phyloP scores from a whole-genome alignment of 2,113 vertebrate genomes.

The Camelus bactrianus region DNA sequence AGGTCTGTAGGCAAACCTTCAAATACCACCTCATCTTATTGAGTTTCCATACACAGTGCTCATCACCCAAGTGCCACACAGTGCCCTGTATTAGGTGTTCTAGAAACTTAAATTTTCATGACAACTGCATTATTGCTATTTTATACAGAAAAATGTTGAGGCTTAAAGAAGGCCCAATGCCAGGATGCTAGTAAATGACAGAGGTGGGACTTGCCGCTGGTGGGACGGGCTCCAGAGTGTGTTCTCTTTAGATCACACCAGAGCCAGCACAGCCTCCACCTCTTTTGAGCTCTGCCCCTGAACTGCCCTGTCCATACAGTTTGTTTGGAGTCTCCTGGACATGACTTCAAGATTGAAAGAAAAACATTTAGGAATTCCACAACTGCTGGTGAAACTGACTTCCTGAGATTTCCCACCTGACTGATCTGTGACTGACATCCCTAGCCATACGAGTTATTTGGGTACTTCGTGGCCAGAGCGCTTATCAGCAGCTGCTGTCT shows the following conservation, averaged over 20 bases:
- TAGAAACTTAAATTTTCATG: not conserved
- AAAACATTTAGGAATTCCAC: conserved; percentile 37
- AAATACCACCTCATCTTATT: not conserved
- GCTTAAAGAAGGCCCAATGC: not conserved
- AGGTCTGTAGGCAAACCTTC: not conserved
- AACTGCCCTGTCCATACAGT: not conserved
- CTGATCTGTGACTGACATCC: conserved; percentile 71
- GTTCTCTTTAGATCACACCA: not conserved
- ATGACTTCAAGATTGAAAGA: conserved; percentile 11
- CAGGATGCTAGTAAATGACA: not conserved
- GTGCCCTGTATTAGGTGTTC: not conserved
- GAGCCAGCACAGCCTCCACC: not conserved
- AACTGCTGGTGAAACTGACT: conserved; percentile 38
- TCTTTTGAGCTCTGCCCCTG: not conserved
- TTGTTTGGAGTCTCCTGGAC: not conserved
- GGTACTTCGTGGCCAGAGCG: conserved; percentile 69
- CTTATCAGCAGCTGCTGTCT: conserved; percentile 79
- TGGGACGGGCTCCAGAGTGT: not conserved
- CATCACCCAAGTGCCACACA: not conserved
- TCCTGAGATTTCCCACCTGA: conserved; percentile 74
- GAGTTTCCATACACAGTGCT: rapidly evolving
- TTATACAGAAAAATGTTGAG: not conserved
- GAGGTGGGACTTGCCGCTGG: not conserved
- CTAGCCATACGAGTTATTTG: conserved; percentile 68
- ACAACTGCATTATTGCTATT: not conserved